A percentile compares a stretch with the other conserved stretches of the same genome.
phyloP scores from a whole-genome alignment of 2,888 invertebrate species.

The Alviniconcha strummeri region DNA sequence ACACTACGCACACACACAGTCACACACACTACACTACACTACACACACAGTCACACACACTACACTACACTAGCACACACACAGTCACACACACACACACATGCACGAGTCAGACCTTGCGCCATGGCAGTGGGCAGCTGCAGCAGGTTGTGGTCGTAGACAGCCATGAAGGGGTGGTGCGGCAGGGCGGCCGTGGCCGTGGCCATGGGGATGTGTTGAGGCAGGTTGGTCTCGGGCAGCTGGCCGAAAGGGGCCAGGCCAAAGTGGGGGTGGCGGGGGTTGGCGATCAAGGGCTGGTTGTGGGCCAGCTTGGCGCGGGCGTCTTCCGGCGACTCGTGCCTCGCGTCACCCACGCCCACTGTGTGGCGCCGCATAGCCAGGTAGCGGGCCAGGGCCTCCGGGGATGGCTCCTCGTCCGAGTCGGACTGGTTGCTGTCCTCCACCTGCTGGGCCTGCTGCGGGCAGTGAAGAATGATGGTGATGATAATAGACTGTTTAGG shows the following conservation, averaged over 20 bases:
- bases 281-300: slow-evolving; percentile 65
- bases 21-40: too few species aligned
- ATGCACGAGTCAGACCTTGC: slow-evolving; percentile 69
- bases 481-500: too few species aligned
- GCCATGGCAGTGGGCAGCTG: slow-evolving; percentile 93
- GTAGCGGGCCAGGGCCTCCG: slow-evolving; percentile 73
- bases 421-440: slow-evolving; percentile 65
- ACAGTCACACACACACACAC: not conserved
- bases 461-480: too few species aligned
- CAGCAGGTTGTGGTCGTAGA: slow-evolving; percentile 76
- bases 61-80: not conserved
- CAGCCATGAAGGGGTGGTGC: slow-evolving; percentile 30
- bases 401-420: slow-evolving; percentile 74
- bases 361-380: slow-evolving; percentile 88
- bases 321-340: slow-evolving; percentile 81
- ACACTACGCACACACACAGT: not conserved
- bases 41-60: not conserved
- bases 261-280: slow-evolving; percentile 62
- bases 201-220: slow-evolving; percentile 85
- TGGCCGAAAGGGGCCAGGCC: slow-evolving; percentile 55
- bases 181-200: not conserved
- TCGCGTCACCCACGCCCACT: slow-evolving; percentile 90
- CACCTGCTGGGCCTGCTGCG: slow-evolving; percentile 43
- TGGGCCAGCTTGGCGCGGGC: slow-evolving; percentile 66
- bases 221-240: slow-evolving; percentile 87